Evolutionary conservation across 2,113 vertebrate genomes (phyloP).

Genomic region (Eolophus roseicapilla): DNA sequence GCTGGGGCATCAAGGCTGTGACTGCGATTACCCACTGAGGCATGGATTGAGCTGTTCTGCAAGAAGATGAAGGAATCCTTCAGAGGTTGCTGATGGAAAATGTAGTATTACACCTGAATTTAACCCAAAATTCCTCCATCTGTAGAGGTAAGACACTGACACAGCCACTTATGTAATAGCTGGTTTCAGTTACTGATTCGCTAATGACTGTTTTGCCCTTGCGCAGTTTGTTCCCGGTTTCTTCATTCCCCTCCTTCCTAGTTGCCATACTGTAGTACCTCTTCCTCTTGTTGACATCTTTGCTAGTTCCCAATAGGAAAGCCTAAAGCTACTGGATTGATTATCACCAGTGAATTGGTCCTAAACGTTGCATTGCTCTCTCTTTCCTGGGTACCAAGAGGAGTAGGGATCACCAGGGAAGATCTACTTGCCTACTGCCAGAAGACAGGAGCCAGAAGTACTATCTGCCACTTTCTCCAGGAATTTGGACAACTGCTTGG

Average conservation of each 20-base stretch:
- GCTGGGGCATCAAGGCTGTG: background rate
- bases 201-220: slow-evolving; percentile 57
- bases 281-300: slow-evolving; percentile 30
- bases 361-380: background rate
- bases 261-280: background rate
- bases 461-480: background rate
- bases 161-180: background rate
- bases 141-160: background rate
- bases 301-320: background rate
- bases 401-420: background rate
- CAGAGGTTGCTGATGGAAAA: background rate
- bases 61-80: background rate
- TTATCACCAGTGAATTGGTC: background rate
- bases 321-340: background rate
- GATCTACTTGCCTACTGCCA: background rate
- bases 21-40: background rate
- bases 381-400: background rate
- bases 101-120: background rate
- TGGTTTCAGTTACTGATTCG: slow-evolving; percentile 23
- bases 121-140: background rate
- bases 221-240: slow-evolving; percentile 18
- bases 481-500: background rate
- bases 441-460: background rate
- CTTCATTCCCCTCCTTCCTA: slow-evolving; percentile 42
- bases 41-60: rapidly evolving